Evolutionary conservation across 2,888 invertebrate species (phyloP).

Genomic region (Atrina japonica): DNA sequence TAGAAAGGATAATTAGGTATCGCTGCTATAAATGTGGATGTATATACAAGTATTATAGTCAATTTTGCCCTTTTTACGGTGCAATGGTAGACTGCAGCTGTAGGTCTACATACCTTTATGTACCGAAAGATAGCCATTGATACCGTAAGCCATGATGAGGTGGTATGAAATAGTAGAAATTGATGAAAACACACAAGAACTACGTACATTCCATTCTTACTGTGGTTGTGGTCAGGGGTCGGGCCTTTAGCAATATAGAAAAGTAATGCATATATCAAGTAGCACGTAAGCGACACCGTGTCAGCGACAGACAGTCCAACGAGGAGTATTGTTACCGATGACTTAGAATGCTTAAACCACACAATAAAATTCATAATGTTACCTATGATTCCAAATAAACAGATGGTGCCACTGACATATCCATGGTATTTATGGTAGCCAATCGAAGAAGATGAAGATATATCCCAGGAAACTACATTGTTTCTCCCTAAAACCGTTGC

Average conservation of each 20-base stretch:
- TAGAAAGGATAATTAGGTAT: constrained; percentile 19
- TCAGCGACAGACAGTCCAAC: constrained; percentile 6
- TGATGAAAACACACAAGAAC: constrained; percentile 14
- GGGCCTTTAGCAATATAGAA: constrained; percentile 9
- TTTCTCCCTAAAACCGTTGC: too few species aligned
- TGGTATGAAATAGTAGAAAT: constrained; percentile 11
- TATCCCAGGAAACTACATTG: too few species aligned
- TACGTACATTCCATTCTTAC: constrained; percentile 7
- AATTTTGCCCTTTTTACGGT: constrained; percentile 7
- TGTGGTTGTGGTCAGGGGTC: neutral
- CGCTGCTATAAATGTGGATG: neutral
- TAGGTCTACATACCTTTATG: constrained; percentile 1
- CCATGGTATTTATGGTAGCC: constrained; percentile 8
- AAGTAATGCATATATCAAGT: neutral
- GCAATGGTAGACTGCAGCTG: neutral
- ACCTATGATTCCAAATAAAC: constrained; percentile 12
- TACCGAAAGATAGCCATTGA: constrained; percentile 14
- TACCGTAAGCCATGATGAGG: constrained; percentile 12
- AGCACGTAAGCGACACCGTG: constrained; percentile 1
- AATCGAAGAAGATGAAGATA: too few species aligned
- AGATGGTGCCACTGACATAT: constrained; percentile 7
- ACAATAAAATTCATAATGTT: constrained; percentile 9
- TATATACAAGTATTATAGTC: neutral
- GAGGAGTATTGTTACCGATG: neutral
- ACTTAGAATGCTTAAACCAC: constrained; percentile 3